These are phyloP conservation scores for Listronotus bonariensis DNA, from an alignment of 1,140 invertebrate genomes.

Conservation along the genomic window DNA sequence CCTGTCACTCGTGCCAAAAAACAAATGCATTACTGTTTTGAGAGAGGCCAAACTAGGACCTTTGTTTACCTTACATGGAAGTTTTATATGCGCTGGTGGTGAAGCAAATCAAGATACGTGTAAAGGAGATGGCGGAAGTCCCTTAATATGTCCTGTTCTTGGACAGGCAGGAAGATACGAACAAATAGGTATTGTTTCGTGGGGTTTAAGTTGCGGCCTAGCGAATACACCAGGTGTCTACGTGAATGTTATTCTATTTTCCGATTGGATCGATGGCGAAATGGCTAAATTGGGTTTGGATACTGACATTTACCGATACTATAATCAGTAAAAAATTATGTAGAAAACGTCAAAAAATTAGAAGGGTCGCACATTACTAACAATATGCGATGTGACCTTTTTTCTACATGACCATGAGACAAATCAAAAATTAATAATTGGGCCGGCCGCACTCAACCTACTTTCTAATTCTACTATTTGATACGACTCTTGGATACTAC, in stretches of 20 bases:
- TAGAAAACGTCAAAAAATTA: too few relatives aligned
- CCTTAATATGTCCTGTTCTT: conserved; percentile 65
- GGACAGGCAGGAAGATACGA: conserved; percentile 52
- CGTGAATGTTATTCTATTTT: conserved; percentile 70
- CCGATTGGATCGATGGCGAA: conserved; percentile 75
- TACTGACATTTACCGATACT: conserved; percentile 54
- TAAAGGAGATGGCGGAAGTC: conserved; percentile 65
- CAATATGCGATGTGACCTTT: too few relatives aligned
- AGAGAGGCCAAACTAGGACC: conserved; percentile 57
- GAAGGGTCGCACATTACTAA: too few relatives aligned
- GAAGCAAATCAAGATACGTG: conserved; percentile 70
- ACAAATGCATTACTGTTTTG: conserved; percentile 61
- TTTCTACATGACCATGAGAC: too few relatives aligned
- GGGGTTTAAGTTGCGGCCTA: conserved; percentile 70
- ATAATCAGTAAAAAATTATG: conserved; percentile 1
- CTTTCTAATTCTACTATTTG: too few relatives aligned
- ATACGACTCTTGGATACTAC: too few relatives aligned
- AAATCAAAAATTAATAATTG: too few relatives aligned
- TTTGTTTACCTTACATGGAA: conserved; percentile 59
- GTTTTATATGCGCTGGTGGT: conserved; percentile 77
- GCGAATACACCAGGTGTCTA: conserved; percentile 70
- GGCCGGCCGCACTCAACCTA: too few relatives aligned
- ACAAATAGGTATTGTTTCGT: conserved; percentile 72
- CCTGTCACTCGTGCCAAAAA: conserved; percentile 63
- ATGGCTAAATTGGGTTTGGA: conserved; percentile 59